Conservation (phyloP, 2,888 invertebrate genomes). For the Drosophila seclusa region DNA sequence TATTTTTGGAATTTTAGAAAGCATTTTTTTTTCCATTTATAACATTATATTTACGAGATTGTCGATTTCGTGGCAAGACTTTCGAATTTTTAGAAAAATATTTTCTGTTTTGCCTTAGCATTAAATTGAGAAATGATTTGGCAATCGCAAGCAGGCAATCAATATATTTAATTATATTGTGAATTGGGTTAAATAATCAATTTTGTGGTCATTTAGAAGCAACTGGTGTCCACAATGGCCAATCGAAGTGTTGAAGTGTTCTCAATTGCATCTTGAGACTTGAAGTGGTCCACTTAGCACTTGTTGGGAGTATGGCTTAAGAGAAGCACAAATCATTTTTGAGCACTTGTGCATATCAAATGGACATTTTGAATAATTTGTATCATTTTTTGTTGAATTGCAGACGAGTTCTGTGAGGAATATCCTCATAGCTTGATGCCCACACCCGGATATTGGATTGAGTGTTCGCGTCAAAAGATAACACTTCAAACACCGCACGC, state of each 20-base stretch:
- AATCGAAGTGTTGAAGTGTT: neutral
- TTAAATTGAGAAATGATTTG: slow-evolving; percentile 25
- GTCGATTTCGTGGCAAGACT: slow-evolving; percentile 8
- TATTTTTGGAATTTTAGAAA: neutral
- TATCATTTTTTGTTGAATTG: slow-evolving; percentile 46
- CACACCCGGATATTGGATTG: slow-evolving; percentile 97
- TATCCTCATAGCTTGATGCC: slow-evolving; percentile 96
- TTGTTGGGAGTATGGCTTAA: neutral
- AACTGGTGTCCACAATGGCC: neutral
- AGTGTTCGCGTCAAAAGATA: slow-evolving; percentile 96
- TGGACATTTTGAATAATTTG: neutral
- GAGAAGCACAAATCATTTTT: neutral
- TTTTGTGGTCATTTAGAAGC: slow-evolving; percentile 6
- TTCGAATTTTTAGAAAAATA: neutral
- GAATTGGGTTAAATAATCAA: slow-evolving; percentile 2
- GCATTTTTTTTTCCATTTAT: neutral
- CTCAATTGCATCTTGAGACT: neutral
- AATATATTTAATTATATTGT: neutral
- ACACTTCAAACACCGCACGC: slow-evolving; percentile 89
- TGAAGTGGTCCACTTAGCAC: neutral
- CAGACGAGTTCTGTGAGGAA: slow-evolving; percentile 97
- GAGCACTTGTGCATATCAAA: neutral
- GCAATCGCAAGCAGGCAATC: neutral
- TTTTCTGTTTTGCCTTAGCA: neutral
- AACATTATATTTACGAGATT: neutral